Percentiles rank a stretch among this genome's conserved stretches.
phyloP scores from a whole-genome alignment of 2,888 invertebrate genomes.

The Blastobasis lacticolella region DNA sequence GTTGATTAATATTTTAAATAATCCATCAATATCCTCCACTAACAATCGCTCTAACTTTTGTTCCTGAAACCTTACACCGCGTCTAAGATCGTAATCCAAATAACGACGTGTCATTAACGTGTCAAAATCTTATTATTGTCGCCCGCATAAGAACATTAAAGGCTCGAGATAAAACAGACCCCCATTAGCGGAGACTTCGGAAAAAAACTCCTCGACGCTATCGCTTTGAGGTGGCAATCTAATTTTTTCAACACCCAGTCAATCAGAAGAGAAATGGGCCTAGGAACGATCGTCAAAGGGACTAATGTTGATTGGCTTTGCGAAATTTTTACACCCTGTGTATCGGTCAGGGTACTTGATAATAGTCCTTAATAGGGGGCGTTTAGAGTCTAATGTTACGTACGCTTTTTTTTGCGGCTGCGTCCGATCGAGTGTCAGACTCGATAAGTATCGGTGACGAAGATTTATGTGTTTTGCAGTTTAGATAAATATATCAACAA shows the following conservation, averaged over 20 bases:
- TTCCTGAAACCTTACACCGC: no score
- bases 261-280: conserved; percentile 68
- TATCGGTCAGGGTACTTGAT: conserved; percentile 11
- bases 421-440: conserved; percentile 35
- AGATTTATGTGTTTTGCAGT: conserved; percentile 44
- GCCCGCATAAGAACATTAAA: conserved; percentile 69
- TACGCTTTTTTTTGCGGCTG: conserved; percentile 10
- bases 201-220: conserved; percentile 62
- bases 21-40: no score
- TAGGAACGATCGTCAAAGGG: conserved; percentile 53
- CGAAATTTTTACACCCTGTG: conserved; percentile 20
- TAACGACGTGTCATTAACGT: conserved; percentile 58
- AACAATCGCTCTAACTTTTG: no score
- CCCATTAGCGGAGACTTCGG: conserved; percentile 58
- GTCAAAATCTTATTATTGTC: conserved; percentile 70
- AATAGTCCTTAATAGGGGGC: conserved; percentile 17
- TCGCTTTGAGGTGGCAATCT: conserved; percentile 67
- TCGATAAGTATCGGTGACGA: conserved; percentile 44
- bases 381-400: conserved; percentile 21
- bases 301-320: conserved; percentile 64
- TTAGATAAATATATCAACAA: conserved; percentile 3
- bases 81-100: conserved; percentile 9
- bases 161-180: conserved; percentile 69
- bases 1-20: no score
- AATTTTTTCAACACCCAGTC: conserved; percentile 64